Conservation (phyloP, 2,797 vertebrate genomes). For the Ptychobarbus kaznakovi region DNA sequence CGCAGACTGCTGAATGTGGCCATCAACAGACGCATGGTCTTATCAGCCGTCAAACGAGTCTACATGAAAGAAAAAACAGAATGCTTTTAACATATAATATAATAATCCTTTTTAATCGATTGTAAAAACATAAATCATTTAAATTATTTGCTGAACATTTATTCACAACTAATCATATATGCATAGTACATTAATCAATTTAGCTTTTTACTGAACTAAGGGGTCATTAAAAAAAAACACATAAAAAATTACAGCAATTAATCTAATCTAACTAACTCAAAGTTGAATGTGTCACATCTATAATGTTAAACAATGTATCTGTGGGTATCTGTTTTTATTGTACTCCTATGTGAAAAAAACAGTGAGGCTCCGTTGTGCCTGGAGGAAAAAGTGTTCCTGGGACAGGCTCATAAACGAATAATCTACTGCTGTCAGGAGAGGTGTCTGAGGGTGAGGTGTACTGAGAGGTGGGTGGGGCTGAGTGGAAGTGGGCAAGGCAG, state of each 20-base stretch:
- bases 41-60: constrained; percentile 91
- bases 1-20: constrained; percentile 91
- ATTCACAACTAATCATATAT: too few species aligned
- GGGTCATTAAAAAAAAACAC: neutral
- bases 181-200: too few species aligned
- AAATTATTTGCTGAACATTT: neutral
- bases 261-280: neutral
- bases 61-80: constrained; percentile 58
- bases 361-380: neutral
- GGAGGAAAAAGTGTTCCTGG: constrained; percentile 23
- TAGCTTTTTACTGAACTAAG: neutral
- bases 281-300: neutral
- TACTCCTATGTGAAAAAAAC: neutral
- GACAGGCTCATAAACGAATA: constrained; percentile 12
- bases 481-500: neutral
- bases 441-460: constrained; percentile 47
- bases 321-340: neutral
- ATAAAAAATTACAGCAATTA: neutral
- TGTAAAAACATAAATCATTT: neutral
- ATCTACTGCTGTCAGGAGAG: constrained; percentile 12
- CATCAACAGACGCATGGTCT: constrained; percentile 89
- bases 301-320: neutral
- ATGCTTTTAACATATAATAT: neutral
- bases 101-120: neutral
- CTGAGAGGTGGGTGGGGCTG: constrained; percentile 33